These are phyloP conservation scores for Emydura subglobosa DNA, from an alignment of 2,113 vertebrate species.

Conservation along the genomic window DNA sequence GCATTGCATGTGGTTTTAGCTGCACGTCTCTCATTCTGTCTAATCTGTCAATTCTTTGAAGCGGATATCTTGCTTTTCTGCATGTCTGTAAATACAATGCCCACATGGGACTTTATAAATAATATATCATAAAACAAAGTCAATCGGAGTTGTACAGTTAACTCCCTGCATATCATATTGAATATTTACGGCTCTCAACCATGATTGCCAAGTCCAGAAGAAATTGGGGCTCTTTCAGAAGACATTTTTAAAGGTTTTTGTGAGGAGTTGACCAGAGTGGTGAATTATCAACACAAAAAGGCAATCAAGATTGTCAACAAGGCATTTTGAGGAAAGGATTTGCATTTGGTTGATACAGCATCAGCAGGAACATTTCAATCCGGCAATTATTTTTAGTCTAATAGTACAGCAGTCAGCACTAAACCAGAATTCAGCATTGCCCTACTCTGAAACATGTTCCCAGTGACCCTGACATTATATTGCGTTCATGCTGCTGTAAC, in stretches of 20 bases:
- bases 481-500: not conserved
- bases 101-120: not conserved
- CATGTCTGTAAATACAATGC: not conserved
- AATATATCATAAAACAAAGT: not conserved
- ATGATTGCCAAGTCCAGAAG: not conserved
- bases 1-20: not conserved
- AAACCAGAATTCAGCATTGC: slow-evolving; percentile 12
- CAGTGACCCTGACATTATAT: not conserved
- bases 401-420: not conserved
- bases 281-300: not conserved
- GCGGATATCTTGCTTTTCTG: not conserved
- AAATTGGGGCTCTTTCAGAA: not conserved
- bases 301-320: not conserved
- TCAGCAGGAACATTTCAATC: not conserved
- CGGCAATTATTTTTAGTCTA: not conserved
- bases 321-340: not conserved
- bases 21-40: not conserved
- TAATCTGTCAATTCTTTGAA: not conserved
- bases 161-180: not conserved
- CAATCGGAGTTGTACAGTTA: not conserved
- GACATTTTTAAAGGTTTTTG: slow-evolving; percentile 10
- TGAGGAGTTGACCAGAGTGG: slow-evolving; percentile 1
- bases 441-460: not conserved
- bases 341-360: not conserved
- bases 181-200: not conserved